These are phyloP conservation scores for Zosterops lateralis DNA, from an alignment of 2,113 vertebrate genomes.

Conservation along the genomic window DNA sequence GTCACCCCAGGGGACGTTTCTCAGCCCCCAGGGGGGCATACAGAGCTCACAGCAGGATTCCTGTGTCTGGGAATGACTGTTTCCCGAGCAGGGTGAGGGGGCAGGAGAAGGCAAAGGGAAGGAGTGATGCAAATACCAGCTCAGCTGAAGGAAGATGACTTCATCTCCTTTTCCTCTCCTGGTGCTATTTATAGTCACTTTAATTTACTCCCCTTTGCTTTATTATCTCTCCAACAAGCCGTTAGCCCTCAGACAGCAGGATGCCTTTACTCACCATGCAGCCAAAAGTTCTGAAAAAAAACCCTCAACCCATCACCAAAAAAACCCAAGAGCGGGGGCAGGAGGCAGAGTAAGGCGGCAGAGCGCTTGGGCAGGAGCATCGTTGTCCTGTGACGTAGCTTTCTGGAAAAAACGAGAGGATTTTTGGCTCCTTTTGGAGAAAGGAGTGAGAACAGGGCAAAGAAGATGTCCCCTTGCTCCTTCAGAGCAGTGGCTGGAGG, in stretches of 20 bases:
- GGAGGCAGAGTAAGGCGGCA: not conserved
- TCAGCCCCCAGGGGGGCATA: not conserved
- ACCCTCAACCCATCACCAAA: not conserved
- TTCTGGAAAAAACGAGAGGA: not conserved
- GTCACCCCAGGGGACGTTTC: not conserved
- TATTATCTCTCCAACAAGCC: constrained; percentile 72
- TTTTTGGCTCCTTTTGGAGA: not conserved
- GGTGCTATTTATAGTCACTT: constrained; percentile 71
- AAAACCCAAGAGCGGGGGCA: fast-evolving
- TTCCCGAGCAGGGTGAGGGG: not conserved
- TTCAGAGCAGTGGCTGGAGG: not conserved
- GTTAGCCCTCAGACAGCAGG: constrained; percentile 63
- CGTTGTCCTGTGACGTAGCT: fast-evolving
- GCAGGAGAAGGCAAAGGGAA: constrained; percentile 40
- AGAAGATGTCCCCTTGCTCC: not conserved
- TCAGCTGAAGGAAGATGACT: constrained; percentile 74
- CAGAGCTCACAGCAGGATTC: not conserved
- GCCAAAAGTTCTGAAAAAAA: not conserved
- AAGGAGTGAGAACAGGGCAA: not conserved
- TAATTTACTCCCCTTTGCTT: constrained; percentile 74
- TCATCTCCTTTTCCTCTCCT: constrained; percentile 71
- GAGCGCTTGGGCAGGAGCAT: not conserved
- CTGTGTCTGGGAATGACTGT: fast-evolving
- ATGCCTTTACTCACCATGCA: constrained; percentile 50
- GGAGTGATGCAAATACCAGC: constrained; percentile 65